Percentiles rank a stretch among this genome's conserved stretches.
Evolutionary conservation across 2,888 invertebrate species (phyloP).

Genomic region (Tuberolachnus salignus): DNA sequence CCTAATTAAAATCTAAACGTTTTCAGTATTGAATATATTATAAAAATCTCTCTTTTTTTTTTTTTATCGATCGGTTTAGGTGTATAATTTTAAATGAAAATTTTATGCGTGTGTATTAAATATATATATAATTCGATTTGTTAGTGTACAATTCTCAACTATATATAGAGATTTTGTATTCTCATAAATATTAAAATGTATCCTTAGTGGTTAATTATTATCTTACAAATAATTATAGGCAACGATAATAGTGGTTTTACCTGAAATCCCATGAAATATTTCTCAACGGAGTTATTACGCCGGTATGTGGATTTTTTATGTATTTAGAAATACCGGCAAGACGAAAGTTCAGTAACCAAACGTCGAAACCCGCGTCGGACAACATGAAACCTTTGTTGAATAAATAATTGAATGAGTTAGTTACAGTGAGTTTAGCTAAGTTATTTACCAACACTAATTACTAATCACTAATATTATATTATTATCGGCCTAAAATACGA

Average conservation of each 20-base stretch:
- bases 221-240: not conserved
- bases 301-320: constrained; percentile 43
- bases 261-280: constrained; percentile 51
- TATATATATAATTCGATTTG: too few species aligned
- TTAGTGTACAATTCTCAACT: not conserved
- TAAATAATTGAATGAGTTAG: too few species aligned
- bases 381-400: constrained; percentile 48
- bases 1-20: too few species aligned
- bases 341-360: constrained; percentile 58
- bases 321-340: constrained; percentile 55
- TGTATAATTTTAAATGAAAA: too few species aligned
- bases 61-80: too few species aligned
- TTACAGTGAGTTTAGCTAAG: too few species aligned
- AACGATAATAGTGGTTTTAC: not conserved
- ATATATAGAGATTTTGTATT: not conserved
- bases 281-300: constrained; percentile 22
- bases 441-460: too few species aligned
- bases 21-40: too few species aligned
- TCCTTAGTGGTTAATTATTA: not conserved
- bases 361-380: constrained; percentile 58
- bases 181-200: not conserved
- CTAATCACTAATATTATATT: too few species aligned
- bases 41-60: too few species aligned
- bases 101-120: too few species aligned
- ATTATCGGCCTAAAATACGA: too few species aligned